Conservation (phyloP, 2,888 invertebrate genomes). For the Palloptera scutellata region DNA sequence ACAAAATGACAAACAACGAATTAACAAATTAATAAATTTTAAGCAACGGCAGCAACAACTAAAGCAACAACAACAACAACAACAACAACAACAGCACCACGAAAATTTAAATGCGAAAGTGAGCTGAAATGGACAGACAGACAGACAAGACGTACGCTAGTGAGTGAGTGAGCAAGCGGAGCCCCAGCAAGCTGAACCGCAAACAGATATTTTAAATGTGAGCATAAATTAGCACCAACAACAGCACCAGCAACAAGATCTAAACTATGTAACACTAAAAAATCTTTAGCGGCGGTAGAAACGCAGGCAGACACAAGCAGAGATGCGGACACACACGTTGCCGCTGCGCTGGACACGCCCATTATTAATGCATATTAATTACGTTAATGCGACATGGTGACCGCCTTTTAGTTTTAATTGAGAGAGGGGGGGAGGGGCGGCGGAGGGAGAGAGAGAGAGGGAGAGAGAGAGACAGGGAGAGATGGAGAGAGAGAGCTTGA, state of each 20-base stretch:
- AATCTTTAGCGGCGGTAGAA: constrained; percentile 6
- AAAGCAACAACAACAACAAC: constrained; percentile 6
- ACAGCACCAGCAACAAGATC: neutral
- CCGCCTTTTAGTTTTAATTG: constrained; percentile 35
- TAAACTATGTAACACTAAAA: constrained; percentile 3
- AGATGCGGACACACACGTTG: neutral
- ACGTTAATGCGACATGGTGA: constrained; percentile 44
- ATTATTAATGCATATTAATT: constrained; percentile 47
- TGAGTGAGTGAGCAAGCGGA: neutral
- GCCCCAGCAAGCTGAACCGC: neutral
- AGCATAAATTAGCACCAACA: neutral
- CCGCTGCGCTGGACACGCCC: constrained; percentile 33
- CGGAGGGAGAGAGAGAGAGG: neutral
- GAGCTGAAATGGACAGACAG: neutral
- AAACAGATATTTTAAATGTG: neutral
- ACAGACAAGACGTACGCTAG: neutral
- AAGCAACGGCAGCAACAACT: constrained; percentile 8
- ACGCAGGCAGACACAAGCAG: neutral
- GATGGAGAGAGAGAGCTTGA: constrained; percentile 1
- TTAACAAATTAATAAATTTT: constrained; percentile 44
- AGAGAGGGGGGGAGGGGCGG: neutral
- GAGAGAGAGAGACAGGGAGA: constrained; percentile 1
- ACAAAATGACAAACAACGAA: constrained; percentile 40
- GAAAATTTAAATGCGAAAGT: neutral
- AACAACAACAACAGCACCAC: neutral